These are phyloP conservation scores for Ciconia maguari DNA, from an alignment of 2,113 vertebrate genomes.

Conservation along the genomic window DNA sequence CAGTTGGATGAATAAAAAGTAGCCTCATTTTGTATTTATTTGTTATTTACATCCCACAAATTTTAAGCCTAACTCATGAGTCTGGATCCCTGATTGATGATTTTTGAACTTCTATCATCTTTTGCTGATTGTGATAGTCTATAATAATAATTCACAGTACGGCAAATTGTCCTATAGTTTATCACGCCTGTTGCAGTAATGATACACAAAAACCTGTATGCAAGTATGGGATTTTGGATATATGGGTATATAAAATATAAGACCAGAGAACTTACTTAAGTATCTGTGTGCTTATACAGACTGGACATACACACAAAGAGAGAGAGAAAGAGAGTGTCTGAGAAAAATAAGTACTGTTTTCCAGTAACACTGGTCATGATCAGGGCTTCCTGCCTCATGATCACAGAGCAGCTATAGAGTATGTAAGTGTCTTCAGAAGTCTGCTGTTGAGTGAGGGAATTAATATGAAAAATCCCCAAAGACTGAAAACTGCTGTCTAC, in stretches of 20 bases:
- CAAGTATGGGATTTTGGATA: not conserved
- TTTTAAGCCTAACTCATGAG: not conserved
- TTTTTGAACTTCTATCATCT: not conserved
- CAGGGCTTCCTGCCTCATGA: not conserved
- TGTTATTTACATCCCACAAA: not conserved
- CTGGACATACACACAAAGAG: not conserved
- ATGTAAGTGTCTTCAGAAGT: not conserved
- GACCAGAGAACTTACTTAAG: not conserved
- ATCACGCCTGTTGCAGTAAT: not conserved
- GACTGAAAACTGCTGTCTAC: not conserved
- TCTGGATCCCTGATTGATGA: not conserved
- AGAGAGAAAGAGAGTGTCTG: not conserved
- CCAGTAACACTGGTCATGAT: not conserved
- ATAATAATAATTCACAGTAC: not conserved
- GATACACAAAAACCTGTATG: not conserved
- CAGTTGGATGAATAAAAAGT: not conserved
- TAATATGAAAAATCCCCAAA: not conserved
- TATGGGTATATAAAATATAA: not conserved
- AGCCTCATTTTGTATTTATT: not conserved
- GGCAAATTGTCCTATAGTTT: not conserved
- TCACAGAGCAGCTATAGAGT: not conserved
- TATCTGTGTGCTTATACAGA: not conserved
- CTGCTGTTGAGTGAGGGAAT: not conserved
- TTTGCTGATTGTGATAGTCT: not conserved
- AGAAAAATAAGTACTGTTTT: not conserved